Evolutionary conservation across 1,140 invertebrate genomes (phyloP).

Genomic region (Drosophila virilis): DNA sequence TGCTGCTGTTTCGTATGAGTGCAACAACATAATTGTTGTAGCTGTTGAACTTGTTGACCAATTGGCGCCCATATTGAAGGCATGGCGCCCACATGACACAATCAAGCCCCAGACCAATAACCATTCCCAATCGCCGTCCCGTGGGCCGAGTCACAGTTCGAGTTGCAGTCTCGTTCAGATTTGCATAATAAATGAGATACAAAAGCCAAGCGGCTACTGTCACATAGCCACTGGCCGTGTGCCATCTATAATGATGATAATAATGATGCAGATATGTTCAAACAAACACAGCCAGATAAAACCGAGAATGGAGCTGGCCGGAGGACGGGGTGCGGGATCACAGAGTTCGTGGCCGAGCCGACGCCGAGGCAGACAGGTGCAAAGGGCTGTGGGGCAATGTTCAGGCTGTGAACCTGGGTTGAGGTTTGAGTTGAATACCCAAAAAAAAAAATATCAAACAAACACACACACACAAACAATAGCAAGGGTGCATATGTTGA

Average conservation of each 20-base stretch:
- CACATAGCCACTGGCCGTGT: conserved; percentile 67
- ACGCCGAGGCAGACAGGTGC: conserved; percentile 40
- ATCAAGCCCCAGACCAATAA: background rate
- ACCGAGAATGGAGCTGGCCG: conserved; percentile 1
- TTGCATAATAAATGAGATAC: conserved; percentile 81
- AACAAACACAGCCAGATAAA: conserved; percentile 32
- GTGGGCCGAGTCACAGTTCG: background rate
- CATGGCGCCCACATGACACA: conserved; percentile 29
- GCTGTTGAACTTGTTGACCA: conserved; percentile 63
- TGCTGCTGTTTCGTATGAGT: conserved; percentile 28
- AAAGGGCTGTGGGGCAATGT: conserved; percentile 30
- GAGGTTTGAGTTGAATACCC: conserved; percentile 42
- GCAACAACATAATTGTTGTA: conserved; percentile 65
- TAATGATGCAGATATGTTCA: conserved; percentile 65
- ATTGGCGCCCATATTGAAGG: conserved; percentile 19
- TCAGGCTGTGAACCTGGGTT: background rate
- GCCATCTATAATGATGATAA: conserved; percentile 79
- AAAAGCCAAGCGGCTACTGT: conserved; percentile 78
- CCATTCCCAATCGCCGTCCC: background rate
- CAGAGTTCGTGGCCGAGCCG: background rate
- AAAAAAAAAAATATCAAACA: conserved; percentile 13
- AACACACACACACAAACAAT: conserved; percentile 9
- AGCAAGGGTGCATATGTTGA: conserved; percentile 48
- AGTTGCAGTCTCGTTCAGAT: conserved; percentile 48
- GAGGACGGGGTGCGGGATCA: background rate